Evolutionary conservation across 2,113 vertebrate genomes (phyloP), one percentile per base, ranked within the genome.

Genomic region (Anhinga anhinga): DNA sequence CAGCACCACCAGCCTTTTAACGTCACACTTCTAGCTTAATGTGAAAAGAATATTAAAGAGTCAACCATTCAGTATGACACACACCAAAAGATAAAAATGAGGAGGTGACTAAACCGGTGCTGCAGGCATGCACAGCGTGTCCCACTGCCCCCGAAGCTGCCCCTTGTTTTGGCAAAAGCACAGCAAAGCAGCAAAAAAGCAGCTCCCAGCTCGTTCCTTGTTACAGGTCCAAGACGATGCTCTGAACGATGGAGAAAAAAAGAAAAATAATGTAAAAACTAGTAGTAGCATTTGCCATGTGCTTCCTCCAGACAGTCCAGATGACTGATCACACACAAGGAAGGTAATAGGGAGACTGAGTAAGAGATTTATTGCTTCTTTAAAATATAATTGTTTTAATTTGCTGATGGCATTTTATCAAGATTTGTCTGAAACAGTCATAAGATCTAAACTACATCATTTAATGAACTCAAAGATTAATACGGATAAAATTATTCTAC

Each of bases 311-410:
- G 70, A 70, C 88, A 50, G 73, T 19, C 50, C 5, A 0, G 44
- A 86, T 86, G 96, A 96, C 77, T 19, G 82, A 96, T 97, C 82
- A 11, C 70, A 56, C 47, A 21, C 85, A 53, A 52, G 0, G 0
- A 92, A 95, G 91, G 94, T 83, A 93, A 86, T 17, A 40, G 88
- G 72, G 78, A 90, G 78, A 90, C 12, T 13, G 49, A 79, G 63
- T 15, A 58, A 26, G 87, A 93, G 94, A 97, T 95, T 96, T 92
- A 95, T 62, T 42, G 86, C 86, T 88, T 86, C 85, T 95, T 92
- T 72, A 92, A 95, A 92, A 73, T 30, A 65, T 86, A 93, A 97
- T 93, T 95, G 94, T 88, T 92, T 83, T 92, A 95, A 97, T 86
- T 96, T 90, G 94, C 88, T 49, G 91, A 90, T 49, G 76, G 93